Conservation (phyloP, 2,888 invertebrate genomes). For the Cetonia aurata region DNA sequence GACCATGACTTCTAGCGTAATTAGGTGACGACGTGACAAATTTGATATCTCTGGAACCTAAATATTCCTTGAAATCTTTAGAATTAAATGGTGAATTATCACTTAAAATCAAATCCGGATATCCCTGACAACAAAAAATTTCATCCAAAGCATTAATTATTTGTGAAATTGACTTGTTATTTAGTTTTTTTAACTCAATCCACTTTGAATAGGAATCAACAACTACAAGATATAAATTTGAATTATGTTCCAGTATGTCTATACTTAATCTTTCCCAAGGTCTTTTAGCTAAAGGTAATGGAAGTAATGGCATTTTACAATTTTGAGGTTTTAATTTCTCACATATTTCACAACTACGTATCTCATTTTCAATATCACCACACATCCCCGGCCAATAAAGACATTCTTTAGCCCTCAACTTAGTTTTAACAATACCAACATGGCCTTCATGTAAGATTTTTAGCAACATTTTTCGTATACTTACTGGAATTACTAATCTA, state of each 20-base stretch:
- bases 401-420: slow-evolving; percentile 50
- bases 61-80: slow-evolving; percentile 45
- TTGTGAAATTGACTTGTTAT: slow-evolving; percentile 38
- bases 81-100: slow-evolving; percentile 55
- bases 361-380: slow-evolving; percentile 48
- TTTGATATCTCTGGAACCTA: slow-evolving; percentile 49
- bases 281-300: slow-evolving; percentile 53
- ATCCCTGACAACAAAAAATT: slow-evolving; percentile 50
- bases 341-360: slow-evolving; percentile 48
- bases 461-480: slow-evolving; percentile 47
- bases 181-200: slow-evolving; percentile 48
- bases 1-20: too few species aligned
- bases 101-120: slow-evolving; percentile 47
- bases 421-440: slow-evolving; percentile 55
- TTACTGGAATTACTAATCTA: slow-evolving; percentile 49
- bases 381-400: slow-evolving; percentile 54
- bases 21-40: slow-evolving; percentile 47
- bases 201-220: slow-evolving; percentile 54
- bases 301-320: slow-evolving; percentile 50
- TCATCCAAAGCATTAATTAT: slow-evolving; percentile 47
- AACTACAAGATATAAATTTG: slow-evolving; percentile 49
- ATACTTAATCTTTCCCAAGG: too few species aligned
- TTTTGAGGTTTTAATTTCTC: slow-evolving; percentile 47
- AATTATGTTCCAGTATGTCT: too few species aligned
- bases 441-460: slow-evolving; percentile 53